A percentile compares a stretch with the other conserved stretches of the same genome.
Conservation (phyloP, 2,113 vertebrate genomes). For the Corydoras sp. region DNA sequence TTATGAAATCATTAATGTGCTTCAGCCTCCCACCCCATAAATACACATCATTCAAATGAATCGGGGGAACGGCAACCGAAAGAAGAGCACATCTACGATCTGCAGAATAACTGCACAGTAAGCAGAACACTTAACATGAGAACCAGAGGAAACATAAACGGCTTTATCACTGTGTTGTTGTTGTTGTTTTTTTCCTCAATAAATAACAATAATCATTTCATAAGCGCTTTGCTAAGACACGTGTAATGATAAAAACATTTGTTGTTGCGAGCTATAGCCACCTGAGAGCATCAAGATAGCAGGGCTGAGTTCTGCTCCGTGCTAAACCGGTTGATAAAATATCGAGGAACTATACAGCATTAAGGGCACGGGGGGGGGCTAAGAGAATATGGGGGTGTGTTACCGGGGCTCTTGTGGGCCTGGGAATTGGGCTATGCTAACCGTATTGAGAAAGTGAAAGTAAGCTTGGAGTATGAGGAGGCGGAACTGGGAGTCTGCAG, state of each 20-base stretch:
- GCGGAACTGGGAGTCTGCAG: constrained; percentile 45
- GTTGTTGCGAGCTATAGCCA: constrained; percentile 61
- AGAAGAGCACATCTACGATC: no score
- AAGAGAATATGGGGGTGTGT: no score
- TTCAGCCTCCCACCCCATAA: constrained; percentile 36
- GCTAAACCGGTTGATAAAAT: no score
- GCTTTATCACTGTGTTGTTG: constrained; percentile 1
- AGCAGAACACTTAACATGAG: constrained; percentile 24
- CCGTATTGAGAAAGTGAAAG: constrained; percentile 6
- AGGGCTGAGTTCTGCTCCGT: constrained; percentile 18
- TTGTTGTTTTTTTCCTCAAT: constrained; percentile 46
- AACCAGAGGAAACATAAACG: constrained; percentile 43
- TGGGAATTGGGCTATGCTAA: no score
- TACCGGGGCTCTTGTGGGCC: no score
- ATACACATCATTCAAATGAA: no score
- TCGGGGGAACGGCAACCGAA: no score
- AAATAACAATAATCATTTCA: constrained; percentile 62
- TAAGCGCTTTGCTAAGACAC: constrained; percentile 55
- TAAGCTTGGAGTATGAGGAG: constrained; percentile 45
- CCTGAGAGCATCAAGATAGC: constrained; percentile 79
- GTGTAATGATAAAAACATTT: constrained; percentile 52
- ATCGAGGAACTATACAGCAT: no score
- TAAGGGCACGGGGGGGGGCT: no score
- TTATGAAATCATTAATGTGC: constrained; percentile 59
- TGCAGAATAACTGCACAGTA: no score